Evolutionary conservation across 2,888 invertebrate species (phyloP).

Genomic region (Drosophila testacea): DNA sequence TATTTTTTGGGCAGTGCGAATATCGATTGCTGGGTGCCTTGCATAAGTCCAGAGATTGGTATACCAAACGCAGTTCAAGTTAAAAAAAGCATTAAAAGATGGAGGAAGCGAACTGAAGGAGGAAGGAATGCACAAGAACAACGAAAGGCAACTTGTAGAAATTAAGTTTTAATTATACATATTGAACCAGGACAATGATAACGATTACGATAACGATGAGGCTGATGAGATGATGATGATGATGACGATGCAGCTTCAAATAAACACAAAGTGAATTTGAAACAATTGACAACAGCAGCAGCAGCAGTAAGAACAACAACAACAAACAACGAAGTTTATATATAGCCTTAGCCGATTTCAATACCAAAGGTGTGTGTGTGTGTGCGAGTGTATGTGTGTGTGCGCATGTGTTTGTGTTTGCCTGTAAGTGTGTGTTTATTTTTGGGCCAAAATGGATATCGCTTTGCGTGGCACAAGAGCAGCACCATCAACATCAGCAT

Average conservation of each 20-base stretch:
- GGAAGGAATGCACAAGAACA: slow-evolving; percentile 55
- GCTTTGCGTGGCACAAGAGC: slow-evolving; percentile 70
- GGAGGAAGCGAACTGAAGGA: neutral
- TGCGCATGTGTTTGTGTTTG: slow-evolving; percentile 24
- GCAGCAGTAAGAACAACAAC: slow-evolving; percentile 15
- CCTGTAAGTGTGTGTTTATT: slow-evolving; percentile 56
- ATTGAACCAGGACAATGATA: slow-evolving; percentile 36
- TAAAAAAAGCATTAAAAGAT: neutral
- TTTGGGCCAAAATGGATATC: slow-evolving; percentile 74
- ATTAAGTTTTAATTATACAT: slow-evolving; percentile 69
- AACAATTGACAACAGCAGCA: slow-evolving; percentile 47
- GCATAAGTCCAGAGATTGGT: slow-evolving; percentile 80
- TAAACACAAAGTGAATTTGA: slow-evolving; percentile 40
- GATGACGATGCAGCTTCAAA: slow-evolving; percentile 26
- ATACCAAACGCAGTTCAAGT: slow-evolving; percentile 50
- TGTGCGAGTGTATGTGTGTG: slow-evolving; percentile 28
- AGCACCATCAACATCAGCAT: slow-evolving; percentile 16
- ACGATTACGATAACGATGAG: slow-evolving; percentile 14
- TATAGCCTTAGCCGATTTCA: slow-evolving; percentile 47
- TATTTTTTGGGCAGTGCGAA: slow-evolving; percentile 65
- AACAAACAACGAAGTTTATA: slow-evolving; percentile 55
- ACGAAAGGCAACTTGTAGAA: slow-evolving; percentile 56
- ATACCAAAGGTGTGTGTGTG: slow-evolving; percentile 32
- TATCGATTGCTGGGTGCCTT: slow-evolving; percentile 81
- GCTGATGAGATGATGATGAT: slow-evolving; percentile 20